Evolutionary conservation across 2,113 vertebrate genomes (phyloP), one percentile per base, ranked within the genome.

Genomic region (Pedionomus torquatus): DNA sequence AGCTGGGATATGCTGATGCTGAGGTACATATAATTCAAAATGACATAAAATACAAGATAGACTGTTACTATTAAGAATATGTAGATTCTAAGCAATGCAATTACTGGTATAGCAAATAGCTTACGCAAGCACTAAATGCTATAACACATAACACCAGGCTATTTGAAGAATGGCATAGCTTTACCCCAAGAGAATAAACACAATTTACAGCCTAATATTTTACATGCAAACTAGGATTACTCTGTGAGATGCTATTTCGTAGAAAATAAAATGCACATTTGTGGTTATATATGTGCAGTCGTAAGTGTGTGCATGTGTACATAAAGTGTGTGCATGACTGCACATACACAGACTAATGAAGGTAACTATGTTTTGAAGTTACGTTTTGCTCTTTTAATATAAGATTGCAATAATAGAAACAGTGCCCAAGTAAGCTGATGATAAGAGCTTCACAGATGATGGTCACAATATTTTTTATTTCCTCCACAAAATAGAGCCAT

Each of bases 11-110:
- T 37, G 43, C 43, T 52, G 5, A 16, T 93, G 35, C 68, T 90
- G 93, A 95, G 46, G 48, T 83, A 75, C n/a, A 61, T 74, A 68
- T 92, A 94, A 95, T 87, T 93, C 93, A 81, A 96, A 97, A 86
- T 80, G 60, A 79, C 39, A 93, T 54, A 76, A 96, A 97, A 81
- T 33, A 77, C 31, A 96, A 75, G 28, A 33, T 76, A 95, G 82
- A 44, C 19, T 55, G 49, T 55, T 68, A 61, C 46, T 84, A 58
- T 78, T 83, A 95, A 77, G 77, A 89, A 84, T 90, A 96, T 41
- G 51, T 74, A 52, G 21, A 57, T 68, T 87, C 91, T 64, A 87
- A 97, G 64, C 74, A 96, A 81, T 64, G 61, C 8, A 69, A 49
- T 95, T 72, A 68, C 54, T 79, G 72, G 83, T 76, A 96, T 76